Evolutionary conservation across 2,113 vertebrate genomes (phyloP), one percentile per base, ranked within the genome.

Genomic region (Oncorhynchus keta): DNA sequence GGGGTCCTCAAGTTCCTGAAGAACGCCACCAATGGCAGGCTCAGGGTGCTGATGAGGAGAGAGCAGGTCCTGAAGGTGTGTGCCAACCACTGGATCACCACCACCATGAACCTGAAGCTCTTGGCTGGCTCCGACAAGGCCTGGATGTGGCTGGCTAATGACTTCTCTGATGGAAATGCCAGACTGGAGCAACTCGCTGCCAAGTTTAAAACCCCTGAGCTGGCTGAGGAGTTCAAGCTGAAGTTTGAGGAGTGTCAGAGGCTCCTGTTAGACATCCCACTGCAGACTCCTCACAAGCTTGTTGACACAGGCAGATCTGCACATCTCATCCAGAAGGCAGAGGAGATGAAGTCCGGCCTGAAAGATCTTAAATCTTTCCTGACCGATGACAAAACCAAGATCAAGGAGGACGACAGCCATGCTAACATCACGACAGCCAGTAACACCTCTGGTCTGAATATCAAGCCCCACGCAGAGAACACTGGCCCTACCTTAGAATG

Each of bases 1-100:
- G 98, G 98, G 7, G 91, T 93, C 75, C 90, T 99, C 67, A 99
- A 99, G 89, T 94, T 99, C 72, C 94, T 99, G 66, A 98, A 97
- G 89, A 99, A 99, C 68, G 90, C 82, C 75, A 80, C 90, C 49
- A 99, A 99, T 51, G 98, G 98, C 45, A 94, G 95, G 72, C 92
- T 99, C 3, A 89, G 98, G 80, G 95, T 99, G 84, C 81, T 99
- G 28, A 99, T 99, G 98, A 93, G 97, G 70, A 93, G 98, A 85
- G 98, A 99, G 30, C 98, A 99, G 83, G 97, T 99, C 20, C 83
- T 99, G 14, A 99, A 99, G 84, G 98, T 99, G 5, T 99, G 98
- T 77, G 97, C 98, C 3, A 99, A 99, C 90, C 98, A 99, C 79
- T 98, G 95, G 96, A 99, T 99, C 88, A 99, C 96, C 0, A 99